Percentiles rank a stretch among this genome's conserved stretches.
phyloP scores from a whole-genome alignment of 2,113 vertebrate species.

The Cyphomyrus discorhynchus region DNA sequence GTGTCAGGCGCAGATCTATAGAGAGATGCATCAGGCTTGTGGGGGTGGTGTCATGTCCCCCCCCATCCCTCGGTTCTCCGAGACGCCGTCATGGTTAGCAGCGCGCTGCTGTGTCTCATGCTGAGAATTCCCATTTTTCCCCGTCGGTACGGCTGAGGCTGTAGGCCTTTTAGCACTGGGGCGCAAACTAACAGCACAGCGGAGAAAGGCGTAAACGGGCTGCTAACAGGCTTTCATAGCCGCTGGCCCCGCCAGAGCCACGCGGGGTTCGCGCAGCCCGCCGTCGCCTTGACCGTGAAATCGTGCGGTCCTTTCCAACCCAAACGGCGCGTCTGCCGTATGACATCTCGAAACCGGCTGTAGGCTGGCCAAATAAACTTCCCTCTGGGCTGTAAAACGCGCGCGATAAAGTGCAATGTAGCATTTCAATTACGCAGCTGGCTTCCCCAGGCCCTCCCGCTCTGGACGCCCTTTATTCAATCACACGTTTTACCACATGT shows the following conservation, averaged over 20 bases:
- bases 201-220: neutral
- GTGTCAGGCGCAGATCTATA: neutral
- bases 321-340: neutral
- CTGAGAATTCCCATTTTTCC: neutral
- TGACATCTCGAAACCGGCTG: neutral
- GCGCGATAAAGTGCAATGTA: neutral
- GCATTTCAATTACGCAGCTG: neutral
- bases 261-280: neutral
- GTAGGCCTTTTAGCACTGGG: neutral
- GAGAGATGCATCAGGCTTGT: neutral
- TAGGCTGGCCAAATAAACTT: neutral
- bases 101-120: neutral
- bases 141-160: neutral
- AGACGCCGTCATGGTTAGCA: neutral
- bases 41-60: neutral
- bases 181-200: neutral
- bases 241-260: neutral
- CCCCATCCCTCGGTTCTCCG: neutral
- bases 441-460: neutral
- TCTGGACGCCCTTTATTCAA: neutral
- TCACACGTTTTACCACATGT: neutral
- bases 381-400: neutral
- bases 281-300: neutral
- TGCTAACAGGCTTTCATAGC: neutral
- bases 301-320: neutral